phyloP scores from a whole-genome alignment of 2,888 invertebrate genomes.

The Sylvicola fuscatus region DNA sequence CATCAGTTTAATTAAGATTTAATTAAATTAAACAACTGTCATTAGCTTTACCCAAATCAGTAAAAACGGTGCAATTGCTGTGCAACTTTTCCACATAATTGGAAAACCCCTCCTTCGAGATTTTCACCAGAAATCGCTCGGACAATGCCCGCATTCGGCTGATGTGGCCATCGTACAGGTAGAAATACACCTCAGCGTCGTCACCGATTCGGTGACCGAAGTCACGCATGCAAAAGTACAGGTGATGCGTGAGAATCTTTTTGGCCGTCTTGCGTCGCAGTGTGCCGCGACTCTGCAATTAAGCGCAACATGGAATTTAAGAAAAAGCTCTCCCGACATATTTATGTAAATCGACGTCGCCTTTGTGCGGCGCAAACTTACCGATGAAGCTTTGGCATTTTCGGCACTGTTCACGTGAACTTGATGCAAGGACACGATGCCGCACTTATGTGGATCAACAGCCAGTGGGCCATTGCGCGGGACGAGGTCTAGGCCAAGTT shows the following conservation, averaged over 20 bases:
- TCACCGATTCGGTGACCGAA: slow-evolving; percentile 77
- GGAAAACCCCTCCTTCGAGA: slow-evolving; percentile 77
- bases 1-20: too few species aligned
- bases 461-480: slow-evolving; percentile 77
- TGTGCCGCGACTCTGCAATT: slow-evolving; percentile 23
- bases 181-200: slow-evolving; percentile 74
- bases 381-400: slow-evolving; percentile 43
- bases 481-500: slow-evolving; percentile 78
- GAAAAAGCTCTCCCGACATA: background rate
- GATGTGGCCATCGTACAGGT: slow-evolving; percentile 52
- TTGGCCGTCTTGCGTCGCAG: slow-evolving; percentile 20
- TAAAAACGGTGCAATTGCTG: slow-evolving; percentile 76
- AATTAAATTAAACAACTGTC: too few species aligned
- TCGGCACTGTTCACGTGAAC: slow-evolving; percentile 59
- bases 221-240: slow-evolving; percentile 73
- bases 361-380: slow-evolving; percentile 26
- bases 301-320: slow-evolving; percentile 1
- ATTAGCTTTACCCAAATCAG: slow-evolving; percentile 34
- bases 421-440: slow-evolving; percentile 72
- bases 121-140: slow-evolving; percentile 72
- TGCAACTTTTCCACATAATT: slow-evolving; percentile 73
- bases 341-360: too few species aligned
- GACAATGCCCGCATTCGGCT: slow-evolving; percentile 59
- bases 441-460: slow-evolving; percentile 76
- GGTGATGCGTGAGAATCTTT: slow-evolving; percentile 43